A percentile compares a stretch with the other conserved stretches of the same genome.
Conservation (phyloP, 35 echinoderm and acorn worm species). For the Apostichopus japonicus region DNA sequence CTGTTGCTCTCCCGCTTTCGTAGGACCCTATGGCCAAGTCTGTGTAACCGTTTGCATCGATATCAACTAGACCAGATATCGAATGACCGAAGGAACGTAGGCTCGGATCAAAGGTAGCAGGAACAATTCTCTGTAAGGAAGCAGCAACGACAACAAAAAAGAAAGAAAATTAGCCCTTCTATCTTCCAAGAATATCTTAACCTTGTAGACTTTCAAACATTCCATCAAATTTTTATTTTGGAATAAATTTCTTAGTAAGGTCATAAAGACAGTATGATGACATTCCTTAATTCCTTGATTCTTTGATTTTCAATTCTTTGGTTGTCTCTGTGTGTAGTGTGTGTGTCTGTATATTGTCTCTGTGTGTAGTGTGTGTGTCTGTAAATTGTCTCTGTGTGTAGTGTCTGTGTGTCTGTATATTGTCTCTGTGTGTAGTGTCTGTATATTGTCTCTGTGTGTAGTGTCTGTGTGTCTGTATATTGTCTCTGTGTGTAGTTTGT, state of each 20-base stretch:
- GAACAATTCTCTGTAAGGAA: conserved; percentile 70
- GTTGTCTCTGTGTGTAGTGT: neutral
- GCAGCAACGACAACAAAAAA: neutral
- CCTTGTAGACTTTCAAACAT: too few relatives aligned
- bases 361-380: too few relatives aligned
- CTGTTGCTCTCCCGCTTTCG: conserved; percentile 61
- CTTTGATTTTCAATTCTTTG: neutral
- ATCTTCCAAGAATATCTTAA: too few relatives aligned
- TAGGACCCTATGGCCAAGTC: conserved; percentile 82
- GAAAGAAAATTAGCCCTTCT: too few relatives aligned
- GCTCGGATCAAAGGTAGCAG: conserved; percentile 1
- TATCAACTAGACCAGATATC: conserved; percentile 75
- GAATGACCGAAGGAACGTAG: conserved; percentile 81
- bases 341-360: too few relatives aligned
- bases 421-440: too few relatives aligned
- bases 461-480: neutral
- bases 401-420: too few relatives aligned
- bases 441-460: too few relatives aligned
- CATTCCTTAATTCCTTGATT: too few relatives aligned
- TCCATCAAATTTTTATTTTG: too few relatives aligned
- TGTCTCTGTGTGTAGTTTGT: neutral
- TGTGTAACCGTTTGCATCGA: conserved; percentile 87
- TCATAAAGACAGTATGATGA: neutral
- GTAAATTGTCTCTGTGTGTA: too few relatives aligned
- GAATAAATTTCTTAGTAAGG: too few relatives aligned